These are phyloP conservation scores for Morelia viridis DNA, from an alignment of 2,797 vertebrate genomes.

Conservation along the genomic window DNA sequence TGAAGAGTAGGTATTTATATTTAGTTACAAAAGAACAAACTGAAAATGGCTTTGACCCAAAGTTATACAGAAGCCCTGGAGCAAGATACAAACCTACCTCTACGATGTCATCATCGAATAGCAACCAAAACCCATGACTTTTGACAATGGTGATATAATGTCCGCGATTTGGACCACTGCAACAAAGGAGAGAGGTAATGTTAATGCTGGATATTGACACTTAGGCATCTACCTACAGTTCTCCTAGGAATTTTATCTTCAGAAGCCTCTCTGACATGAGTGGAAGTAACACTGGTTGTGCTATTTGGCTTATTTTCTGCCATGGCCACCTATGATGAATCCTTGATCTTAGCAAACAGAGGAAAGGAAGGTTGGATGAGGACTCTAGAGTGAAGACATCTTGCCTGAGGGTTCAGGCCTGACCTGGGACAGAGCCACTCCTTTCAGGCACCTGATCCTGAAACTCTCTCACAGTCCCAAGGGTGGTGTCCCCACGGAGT, in stretches of 20 bases:
- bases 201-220: no score
- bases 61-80: neutral
- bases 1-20: neutral
- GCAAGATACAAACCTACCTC: constrained; percentile 75
- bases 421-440: neutral
- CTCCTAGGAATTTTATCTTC: neutral
- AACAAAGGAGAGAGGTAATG: constrained; percentile 9
- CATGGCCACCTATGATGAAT: neutral
- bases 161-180: constrained; percentile 88
- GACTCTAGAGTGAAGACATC: neutral
- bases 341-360: neutral
- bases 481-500: neutral
- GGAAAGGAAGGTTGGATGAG: neutral
- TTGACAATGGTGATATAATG: constrained; percentile 95
- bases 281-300: no score
- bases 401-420: no score
- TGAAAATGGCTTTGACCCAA: neutral
- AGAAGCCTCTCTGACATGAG: neutral
- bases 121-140: constrained; percentile 92
- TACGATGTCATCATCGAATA: constrained; percentile 92
- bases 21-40: neutral
- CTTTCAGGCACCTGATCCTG: neutral
- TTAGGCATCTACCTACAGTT: neutral
- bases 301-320: neutral
- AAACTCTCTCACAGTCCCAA: neutral